A percentile compares a stretch with the other conserved stretches of the same genome.
Evolutionary conservation across 2,888 invertebrate genomes (phyloP).

Genomic region (Macaria liturata): DNA sequence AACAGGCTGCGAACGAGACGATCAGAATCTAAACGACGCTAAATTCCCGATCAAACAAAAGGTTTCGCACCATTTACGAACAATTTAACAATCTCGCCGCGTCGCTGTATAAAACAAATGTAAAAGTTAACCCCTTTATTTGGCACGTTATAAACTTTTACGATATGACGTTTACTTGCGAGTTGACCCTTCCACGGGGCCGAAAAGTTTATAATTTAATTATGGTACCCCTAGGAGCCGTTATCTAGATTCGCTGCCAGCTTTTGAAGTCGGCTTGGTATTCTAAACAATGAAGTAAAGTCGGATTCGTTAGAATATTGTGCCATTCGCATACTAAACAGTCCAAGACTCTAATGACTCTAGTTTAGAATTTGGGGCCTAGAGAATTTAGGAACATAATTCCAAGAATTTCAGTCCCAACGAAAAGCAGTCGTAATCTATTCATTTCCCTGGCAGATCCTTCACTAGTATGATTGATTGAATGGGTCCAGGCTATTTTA

Average conservation of each 20-base stretch:
- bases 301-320: not conserved
- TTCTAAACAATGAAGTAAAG: conserved; percentile 9
- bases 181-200: conserved; percentile 70
- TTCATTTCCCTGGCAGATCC: too few relatives aligned
- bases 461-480: too few relatives aligned
- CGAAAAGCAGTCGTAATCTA: too few relatives aligned
- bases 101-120: conserved; percentile 58
- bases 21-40: conserved; percentile 21
- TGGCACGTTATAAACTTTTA: conserved; percentile 80
- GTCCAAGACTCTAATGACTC: not conserved
- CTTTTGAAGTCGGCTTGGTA: conserved; percentile 32
- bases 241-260: conserved; percentile 51
- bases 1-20: conserved; percentile 7
- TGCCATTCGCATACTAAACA: conserved; percentile 5
- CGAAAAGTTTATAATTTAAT: conserved; percentile 80
- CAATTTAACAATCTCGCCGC: conserved; percentile 62
- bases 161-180: conserved; percentile 74
- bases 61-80: conserved; percentile 37
- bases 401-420: too few relatives aligned
- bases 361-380: too few relatives aligned
- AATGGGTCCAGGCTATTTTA: too few relatives aligned
- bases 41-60: conserved; percentile 31
- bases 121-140: conserved; percentile 79
- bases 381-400: too few relatives aligned
- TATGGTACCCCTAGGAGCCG: conserved; percentile 73